A percentile compares a stretch with the other conserved stretches of the same genome.
phyloP scores from a whole-genome alignment of 2,113 vertebrate genomes.

The Cricetomys ansorgei region DNA sequence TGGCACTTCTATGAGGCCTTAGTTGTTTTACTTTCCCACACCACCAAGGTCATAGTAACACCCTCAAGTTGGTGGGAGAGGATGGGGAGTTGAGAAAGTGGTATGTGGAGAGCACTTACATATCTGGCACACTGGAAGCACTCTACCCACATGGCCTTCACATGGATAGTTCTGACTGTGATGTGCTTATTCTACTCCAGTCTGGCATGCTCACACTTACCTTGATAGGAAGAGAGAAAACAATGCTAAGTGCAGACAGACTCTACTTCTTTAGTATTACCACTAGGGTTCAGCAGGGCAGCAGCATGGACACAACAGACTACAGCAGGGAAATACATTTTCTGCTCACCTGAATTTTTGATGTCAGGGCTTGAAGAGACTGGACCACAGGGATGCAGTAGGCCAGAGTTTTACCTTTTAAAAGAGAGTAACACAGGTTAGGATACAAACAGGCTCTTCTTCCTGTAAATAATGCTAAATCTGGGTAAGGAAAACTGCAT shows the following conservation, averaged over 20 bases:
- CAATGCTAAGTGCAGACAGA: not conserved
- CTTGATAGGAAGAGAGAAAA: not conserved
- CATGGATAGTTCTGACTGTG: rapidly evolving
- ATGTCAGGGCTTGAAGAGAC: slow-evolving; percentile 89
- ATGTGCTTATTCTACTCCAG: not conserved
- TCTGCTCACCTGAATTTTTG: slow-evolving; percentile 91
- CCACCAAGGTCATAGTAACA: not conserved
- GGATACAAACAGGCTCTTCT: not conserved
- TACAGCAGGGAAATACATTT: not conserved
- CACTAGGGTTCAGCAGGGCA: slow-evolving; percentile 19
- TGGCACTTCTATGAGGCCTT: not conserved
- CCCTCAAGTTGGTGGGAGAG: not conserved
- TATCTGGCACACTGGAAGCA: rapidly evolving
- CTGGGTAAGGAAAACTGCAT: not conserved
- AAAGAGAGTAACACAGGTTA: slow-evolving; percentile 44
- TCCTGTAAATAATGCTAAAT: rapidly evolving
- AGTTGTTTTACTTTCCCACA: not conserved
- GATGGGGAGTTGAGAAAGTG: not conserved
- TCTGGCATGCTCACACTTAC: rapidly evolving
- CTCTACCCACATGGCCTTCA: not conserved
- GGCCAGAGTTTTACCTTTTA: slow-evolving; percentile 96
- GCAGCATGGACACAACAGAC: not conserved
- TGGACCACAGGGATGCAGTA: slow-evolving; percentile 96
- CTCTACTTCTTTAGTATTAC: not conserved
- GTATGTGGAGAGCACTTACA: not conserved